Evolutionary conservation across 1,140 invertebrate genomes (phyloP).

Genomic region (Camponotus floridanus): DNA sequence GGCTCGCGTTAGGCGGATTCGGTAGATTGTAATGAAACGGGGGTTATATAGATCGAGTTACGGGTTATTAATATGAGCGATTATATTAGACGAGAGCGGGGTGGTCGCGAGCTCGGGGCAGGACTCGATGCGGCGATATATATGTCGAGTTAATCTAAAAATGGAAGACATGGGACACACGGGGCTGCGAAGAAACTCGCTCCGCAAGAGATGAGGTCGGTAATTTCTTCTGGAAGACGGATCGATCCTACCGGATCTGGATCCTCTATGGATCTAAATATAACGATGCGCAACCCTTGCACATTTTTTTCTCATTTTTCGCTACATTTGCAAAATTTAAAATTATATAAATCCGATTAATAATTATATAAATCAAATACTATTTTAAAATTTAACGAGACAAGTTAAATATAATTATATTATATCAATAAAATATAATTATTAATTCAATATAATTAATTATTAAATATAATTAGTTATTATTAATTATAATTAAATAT

Average conservation of each 20-base stretch:
- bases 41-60: slow-evolving; percentile 46
- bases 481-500: neutral
- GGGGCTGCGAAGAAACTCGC: slow-evolving; percentile 57
- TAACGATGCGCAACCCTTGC: slow-evolving; percentile 19
- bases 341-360: slow-evolving; percentile 2
- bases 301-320: neutral
- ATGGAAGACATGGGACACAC: slow-evolving; percentile 69
- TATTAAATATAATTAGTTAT: neutral
- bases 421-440: neutral
- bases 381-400: neutral
- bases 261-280: slow-evolving; percentile 30
- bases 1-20: slow-evolving; percentile 18
- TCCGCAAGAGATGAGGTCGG: slow-evolving; percentile 51
- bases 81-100: slow-evolving; percentile 68
- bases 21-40: slow-evolving; percentile 59
- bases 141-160: slow-evolving; percentile 67
- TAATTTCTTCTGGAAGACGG: slow-evolving; percentile 63
- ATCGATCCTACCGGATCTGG: slow-evolving; percentile 34
- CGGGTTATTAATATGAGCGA: slow-evolving; percentile 61
- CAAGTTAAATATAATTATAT: neutral
- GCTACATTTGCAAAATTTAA: neutral
- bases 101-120: slow-evolving; percentile 71
- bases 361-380: neutral
- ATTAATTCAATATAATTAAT: slow-evolving; percentile 1
- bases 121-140: slow-evolving; percentile 64